phyloP scores from a whole-genome alignment of 2,113 vertebrate genomes.

The Peucedramus taeniatus region DNA sequence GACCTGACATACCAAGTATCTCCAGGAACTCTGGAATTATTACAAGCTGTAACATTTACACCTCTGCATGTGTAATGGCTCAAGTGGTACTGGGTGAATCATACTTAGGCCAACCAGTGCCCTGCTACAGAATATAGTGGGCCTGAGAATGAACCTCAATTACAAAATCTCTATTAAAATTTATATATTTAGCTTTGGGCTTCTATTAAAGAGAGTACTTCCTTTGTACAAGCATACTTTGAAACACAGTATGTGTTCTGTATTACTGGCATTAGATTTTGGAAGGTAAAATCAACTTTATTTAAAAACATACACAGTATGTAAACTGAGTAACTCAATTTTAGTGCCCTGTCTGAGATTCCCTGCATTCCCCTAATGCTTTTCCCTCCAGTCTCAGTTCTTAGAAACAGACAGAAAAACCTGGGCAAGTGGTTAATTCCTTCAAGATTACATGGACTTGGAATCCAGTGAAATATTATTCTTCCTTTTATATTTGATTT shows the following conservation, averaged over 20 bases:
- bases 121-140: not conserved
- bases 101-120: not conserved
- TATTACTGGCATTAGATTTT: not conserved
- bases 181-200: not conserved
- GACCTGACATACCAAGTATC: not conserved
- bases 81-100: not conserved
- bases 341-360: not conserved
- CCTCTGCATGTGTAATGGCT: not conserved
- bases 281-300: not conserved
- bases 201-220: not conserved
- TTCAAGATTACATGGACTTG: not conserved
- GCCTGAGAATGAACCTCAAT: not conserved
- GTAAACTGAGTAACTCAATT: not conserved
- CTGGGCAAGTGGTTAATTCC: not conserved
- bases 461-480: not conserved
- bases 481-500: constrained; percentile 6
- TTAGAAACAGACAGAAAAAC: not conserved
- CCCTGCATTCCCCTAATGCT: not conserved
- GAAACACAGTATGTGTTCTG: not conserved
- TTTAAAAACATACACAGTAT: not conserved
- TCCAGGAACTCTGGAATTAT: not conserved
- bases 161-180: not conserved
- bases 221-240: not conserved
- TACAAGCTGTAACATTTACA: not conserved
- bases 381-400: not conserved